Evolutionary conservation across 2,888 invertebrate species (phyloP).

Genomic region (Archips xylosteana): DNA sequence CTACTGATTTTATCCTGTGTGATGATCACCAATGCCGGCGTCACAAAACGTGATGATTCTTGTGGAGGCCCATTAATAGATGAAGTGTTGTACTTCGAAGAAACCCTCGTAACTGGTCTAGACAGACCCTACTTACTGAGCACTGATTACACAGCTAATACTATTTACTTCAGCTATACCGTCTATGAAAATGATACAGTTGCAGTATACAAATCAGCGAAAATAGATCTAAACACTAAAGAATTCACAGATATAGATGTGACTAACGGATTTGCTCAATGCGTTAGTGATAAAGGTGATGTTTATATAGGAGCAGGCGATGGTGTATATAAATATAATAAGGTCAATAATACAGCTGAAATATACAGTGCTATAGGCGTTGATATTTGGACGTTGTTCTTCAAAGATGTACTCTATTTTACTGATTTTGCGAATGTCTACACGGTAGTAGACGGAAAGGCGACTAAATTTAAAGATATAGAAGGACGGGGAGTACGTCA

Average conservation of each 20-base stretch:
- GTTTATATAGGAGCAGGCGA: conserved; percentile 26
- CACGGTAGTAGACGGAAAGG: conserved; percentile 56
- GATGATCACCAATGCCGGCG: conserved; percentile 14
- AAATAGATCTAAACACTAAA: conserved; percentile 23
- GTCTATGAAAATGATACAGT: no score
- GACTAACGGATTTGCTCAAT: conserved; percentile 22
- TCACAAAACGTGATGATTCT: conserved; percentile 6
- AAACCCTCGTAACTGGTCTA: conserved; percentile 19
- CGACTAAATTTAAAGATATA: conserved; percentile 61
- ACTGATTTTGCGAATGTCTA: conserved; percentile 66
- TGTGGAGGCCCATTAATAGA: conserved; percentile 16
- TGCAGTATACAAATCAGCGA: conserved; percentile 22
- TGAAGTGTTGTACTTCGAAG: conserved; percentile 10
- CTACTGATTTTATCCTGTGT: conserved; percentile 15
- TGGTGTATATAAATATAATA: conserved; percentile 32
- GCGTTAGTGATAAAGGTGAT: conserved; percentile 7
- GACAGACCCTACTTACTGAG: conserved; percentile 22
- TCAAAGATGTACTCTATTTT: conserved; percentile 66
- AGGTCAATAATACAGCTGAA: conserved; percentile 58
- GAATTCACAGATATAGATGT: conserved; percentile 23
- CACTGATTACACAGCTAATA: conserved; percentile 11
- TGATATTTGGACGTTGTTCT: conserved; percentile 70
- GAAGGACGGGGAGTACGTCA: conserved; percentile 71
- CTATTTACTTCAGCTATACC: conserved; percentile 20
- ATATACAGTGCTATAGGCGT: conserved; percentile 55